Percentiles rank a stretch among this genome's conserved stretches.
Evolutionary conservation across 2,797 vertebrate species (phyloP).

Genomic region (Heliangelus exortis): DNA sequence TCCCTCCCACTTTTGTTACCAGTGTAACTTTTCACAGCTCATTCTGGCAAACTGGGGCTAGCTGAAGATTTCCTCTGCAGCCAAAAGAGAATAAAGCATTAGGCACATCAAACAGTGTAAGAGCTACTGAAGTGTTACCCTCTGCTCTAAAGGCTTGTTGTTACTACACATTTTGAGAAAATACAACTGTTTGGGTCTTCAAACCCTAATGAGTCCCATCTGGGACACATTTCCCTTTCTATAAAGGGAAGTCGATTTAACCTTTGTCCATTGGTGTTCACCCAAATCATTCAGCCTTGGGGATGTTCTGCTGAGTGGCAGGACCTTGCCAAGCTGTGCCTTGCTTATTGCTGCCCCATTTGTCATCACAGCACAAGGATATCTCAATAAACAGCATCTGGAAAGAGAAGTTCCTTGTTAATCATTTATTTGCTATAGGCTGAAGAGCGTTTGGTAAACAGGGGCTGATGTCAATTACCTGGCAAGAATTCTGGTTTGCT

Average conservation of each 20-base stretch:
- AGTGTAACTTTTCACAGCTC: slow-evolving; percentile 69
- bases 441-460: slow-evolving; percentile 62
- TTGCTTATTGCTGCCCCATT: slow-evolving; percentile 79
- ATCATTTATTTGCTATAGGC: slow-evolving; percentile 66
- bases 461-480: slow-evolving; percentile 42
- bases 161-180: slow-evolving; percentile 72
- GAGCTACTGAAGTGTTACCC: slow-evolving; percentile 67
- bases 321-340: slow-evolving; percentile 38
- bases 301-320: slow-evolving; percentile 58
- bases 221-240: slow-evolving; percentile 52
- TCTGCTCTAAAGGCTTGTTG: slow-evolving; percentile 79
- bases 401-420: slow-evolving; percentile 73
- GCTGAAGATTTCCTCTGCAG: slow-evolving; percentile 69
- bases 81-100: slow-evolving; percentile 63
- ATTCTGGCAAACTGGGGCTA: slow-evolving; percentile 44
- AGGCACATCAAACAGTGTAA: slow-evolving; percentile 67
- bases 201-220: slow-evolving; percentile 71
- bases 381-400: slow-evolving; percentile 80
- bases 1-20: not conserved
- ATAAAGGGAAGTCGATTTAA: slow-evolving; percentile 63
- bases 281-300: slow-evolving; percentile 62
- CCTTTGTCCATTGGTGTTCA: slow-evolving; percentile 56
- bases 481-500: slow-evolving; percentile 52
- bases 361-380: slow-evolving; percentile 78
- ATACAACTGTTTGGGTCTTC: slow-evolving; percentile 54